Evolutionary conservation across 2,797 vertebrate species (phyloP), one percentile per base, ranked within the genome.

Genomic region (Echiichthys vipera): DNA sequence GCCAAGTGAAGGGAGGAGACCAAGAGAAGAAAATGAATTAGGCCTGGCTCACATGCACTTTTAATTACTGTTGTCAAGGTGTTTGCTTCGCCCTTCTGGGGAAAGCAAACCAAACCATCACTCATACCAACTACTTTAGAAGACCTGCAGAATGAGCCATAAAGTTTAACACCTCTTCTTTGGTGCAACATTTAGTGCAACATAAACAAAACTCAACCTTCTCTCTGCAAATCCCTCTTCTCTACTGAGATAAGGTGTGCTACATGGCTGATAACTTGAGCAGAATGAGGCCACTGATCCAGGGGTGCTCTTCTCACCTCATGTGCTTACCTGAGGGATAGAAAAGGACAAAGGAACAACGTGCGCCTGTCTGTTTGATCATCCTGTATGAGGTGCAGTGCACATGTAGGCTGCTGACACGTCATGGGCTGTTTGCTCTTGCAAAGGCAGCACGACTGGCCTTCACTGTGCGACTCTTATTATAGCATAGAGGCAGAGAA

Each of bases 1-100:
- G 76, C 81, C 66, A 66, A 80, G 78, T 57, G 70, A 88, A 81
- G 76, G 88, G 86, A 91, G 84, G 85, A 88, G 84, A 85, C 54
- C 27, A 54, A 61, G 77, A 89, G 73, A 80, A 77, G 79, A 84
- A 85, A 88, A 89, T 72, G 76, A 92, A 86, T 90, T 88, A 88
- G 86, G 75, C 83, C 75, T n/a, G n/a, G n/a, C n/a, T 83, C 70
- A 74, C 83, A 64, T 85, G 82, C 78, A 80, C 83, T 90, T 93
- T 88, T 92, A 92, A 92, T 93, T 91, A 90, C 83, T 83, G 79
- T 73, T 91, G 85, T 92, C 88, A 93, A 91, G 89, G 89, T 94
- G 88, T 90, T 93, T 91, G 80, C 83, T 79, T 91, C 66, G 84
- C 68, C 89, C 90, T 91, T 90, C 80, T 82, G 83, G 77, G 70